Evolutionary conservation across 2,113 vertebrate species (phyloP), one percentile per base, ranked within the genome.

Genomic region (Barbus barbus): DNA sequence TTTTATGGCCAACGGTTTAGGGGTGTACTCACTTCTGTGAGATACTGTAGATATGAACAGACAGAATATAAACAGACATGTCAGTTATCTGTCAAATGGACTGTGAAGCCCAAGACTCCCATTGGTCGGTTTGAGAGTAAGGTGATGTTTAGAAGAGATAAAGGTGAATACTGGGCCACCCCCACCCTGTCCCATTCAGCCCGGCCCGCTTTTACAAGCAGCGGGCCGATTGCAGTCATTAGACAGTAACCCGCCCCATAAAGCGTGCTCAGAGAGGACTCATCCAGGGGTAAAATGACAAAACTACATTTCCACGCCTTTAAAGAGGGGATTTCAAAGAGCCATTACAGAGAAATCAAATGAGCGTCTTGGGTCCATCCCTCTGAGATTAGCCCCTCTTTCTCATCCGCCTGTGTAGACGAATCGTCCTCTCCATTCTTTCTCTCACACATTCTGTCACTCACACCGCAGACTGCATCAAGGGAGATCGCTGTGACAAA

Each of bases 401-500:
- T 28, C 46, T 73, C 53, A 24, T 65, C 56, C 4, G 41, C 78
- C 77, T 76, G 65, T 31, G 36, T 26, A 73, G 78, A 75, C 12
- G 33, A 71, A 82, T 65, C 56, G 3, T 67, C 14, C 51, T 65
- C 26, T 44, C 36, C 41, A 3, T 5, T 79, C 51, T 33, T 24
- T 8, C 58, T 0, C 56, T 36, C 51, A 28, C 73, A 28, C 56
- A 61, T 87, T 72, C 89, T 86, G 67, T 87, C 73, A 76, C 26
- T 86, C 86, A 87, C 11, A 83, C 86, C 83, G 53, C 83, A 88
- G 86, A 87, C 88, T 88, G 86, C 81, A 81, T 83, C 53, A 76
- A 56, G 90, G 90, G 90, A 85, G 85, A 86, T 81, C 75, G 18
- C 90, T 86, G 86, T 93, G 90, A 91, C 91, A 79, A 90, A 93